phyloP scores from a whole-genome alignment of 2,797 vertebrate genomes.

The Micromesistius poutassou region DNA sequence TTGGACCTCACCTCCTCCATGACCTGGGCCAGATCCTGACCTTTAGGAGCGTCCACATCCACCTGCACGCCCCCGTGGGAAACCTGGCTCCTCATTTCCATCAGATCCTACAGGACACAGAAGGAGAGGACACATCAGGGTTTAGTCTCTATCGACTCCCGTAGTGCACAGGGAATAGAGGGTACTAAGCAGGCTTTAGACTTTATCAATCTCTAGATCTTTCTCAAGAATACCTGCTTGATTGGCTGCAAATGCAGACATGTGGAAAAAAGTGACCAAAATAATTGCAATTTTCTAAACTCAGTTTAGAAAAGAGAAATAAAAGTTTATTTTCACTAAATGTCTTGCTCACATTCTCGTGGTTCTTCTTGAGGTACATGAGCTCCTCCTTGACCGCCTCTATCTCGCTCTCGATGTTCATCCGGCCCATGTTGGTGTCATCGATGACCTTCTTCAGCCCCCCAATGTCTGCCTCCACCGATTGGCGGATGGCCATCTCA shows the following conservation, averaged over 20 bases:
- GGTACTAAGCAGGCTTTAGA: neutral
- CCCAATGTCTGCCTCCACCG: slow-evolving; percentile 85
- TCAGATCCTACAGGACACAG: slow-evolving; percentile 75
- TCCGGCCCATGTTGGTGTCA: slow-evolving; percentile 83
- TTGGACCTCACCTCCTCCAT: slow-evolving; percentile 84
- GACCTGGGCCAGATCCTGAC: slow-evolving; percentile 83
- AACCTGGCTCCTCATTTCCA: slow-evolving; percentile 80
- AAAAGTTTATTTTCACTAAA: too few species aligned
- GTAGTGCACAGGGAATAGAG: neutral
- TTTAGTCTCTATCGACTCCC: neutral
- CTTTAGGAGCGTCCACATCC: slow-evolving; percentile 87
- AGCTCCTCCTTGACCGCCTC: slow-evolving; percentile 88
- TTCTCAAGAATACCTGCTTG: neutral
- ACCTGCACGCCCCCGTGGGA: slow-evolving; percentile 83
- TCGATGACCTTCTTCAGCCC: slow-evolving; percentile 88
- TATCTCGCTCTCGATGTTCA: slow-evolving; percentile 88
- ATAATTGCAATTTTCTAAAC: neutral
- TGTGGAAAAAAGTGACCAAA: neutral
- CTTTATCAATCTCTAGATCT: neutral
- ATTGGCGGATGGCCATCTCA: slow-evolving; percentile 84
- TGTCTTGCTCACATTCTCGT: slow-evolving; percentile 71
- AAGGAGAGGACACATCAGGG: neutral
- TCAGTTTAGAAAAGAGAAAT: neutral
- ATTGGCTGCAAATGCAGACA: too few species aligned
- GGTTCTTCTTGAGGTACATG: slow-evolving; percentile 84